Evolutionary conservation across 2,888 invertebrate species (phyloP), one percentile per base, ranked within the genome.

Genomic region (Nomada goodeniana): DNA sequence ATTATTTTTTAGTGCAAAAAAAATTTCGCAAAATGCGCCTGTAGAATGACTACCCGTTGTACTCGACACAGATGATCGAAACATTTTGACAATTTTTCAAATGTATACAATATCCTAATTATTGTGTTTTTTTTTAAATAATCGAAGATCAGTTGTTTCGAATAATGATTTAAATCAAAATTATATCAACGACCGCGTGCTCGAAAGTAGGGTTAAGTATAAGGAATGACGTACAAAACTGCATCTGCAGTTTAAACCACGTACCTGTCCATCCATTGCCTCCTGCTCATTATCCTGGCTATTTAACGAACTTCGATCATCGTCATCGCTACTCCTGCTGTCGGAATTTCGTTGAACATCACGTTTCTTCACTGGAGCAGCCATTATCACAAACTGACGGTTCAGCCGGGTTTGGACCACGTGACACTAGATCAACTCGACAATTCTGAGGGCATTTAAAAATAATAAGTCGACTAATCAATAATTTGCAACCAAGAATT

Each of bases 311-410:
- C 80, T 82, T 9, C 70, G 75, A 26, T 90, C 89, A 3, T 91
- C 90, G 9, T 90, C 90, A 64, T 90, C 88, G 18, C 90, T 88
- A 15, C 76, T 82, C 15, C 78, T 75, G 36, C 84, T 80, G 53
- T 89, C 80, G 76, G 82, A 75, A 63, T 88, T 82, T 68, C 88
- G 70, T 70, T 89, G 80, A 15, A 92, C 65, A 42, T 92, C 92
- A 86, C 93, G 93, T 86, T 90, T 93, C 78, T 93, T 93, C 52
- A 90, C 86, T 83, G 93, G 93, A 70, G 92, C 92, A 72, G 93
- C 91, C 93, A 93, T 93, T 88, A 75, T 90, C 72, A 65, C 81
- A n/a, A 65, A 29, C 18, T 61, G 80, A 74, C 71, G 60, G 64
- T 74, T 71, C 68, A 59, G 18, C 59, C 55, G 59, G 53, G 10